Evolutionary conservation across 2,113 vertebrate genomes (phyloP).

Genomic region (Tragelaphus scriptus): DNA sequence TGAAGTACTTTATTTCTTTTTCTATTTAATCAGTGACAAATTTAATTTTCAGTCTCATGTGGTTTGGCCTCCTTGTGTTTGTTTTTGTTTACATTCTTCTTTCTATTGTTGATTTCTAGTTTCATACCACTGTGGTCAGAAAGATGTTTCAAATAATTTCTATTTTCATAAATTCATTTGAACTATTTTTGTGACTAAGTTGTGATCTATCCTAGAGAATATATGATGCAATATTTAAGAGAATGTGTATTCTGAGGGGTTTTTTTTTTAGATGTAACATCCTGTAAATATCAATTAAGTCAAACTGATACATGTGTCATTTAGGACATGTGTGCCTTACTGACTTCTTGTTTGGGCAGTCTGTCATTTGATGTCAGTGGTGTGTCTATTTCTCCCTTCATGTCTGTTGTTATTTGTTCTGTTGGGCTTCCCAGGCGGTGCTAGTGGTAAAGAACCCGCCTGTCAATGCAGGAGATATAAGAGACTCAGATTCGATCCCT

Average conservation of each 20-base stretch:
- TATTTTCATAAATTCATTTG: not conserved
- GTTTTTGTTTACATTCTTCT: not conserved
- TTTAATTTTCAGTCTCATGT: not conserved
- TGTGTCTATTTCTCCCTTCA: not conserved
- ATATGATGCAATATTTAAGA: not conserved
- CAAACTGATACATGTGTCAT: not conserved
- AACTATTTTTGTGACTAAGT: not conserved
- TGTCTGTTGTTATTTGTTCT: not conserved
- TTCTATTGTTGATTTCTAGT: not conserved
- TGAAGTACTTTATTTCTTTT: not conserved
- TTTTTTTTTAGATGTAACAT: not conserved
- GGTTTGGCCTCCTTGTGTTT: not conserved
- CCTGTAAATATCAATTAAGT: not conserved
- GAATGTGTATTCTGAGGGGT: not conserved
- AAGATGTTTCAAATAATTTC: not conserved
- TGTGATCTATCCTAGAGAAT: not conserved
- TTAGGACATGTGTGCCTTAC: not conserved
- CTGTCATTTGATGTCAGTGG: not conserved
- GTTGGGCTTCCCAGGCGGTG: not conserved
- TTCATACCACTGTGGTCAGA: not conserved
- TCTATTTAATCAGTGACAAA: not conserved
- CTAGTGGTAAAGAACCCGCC: not conserved
- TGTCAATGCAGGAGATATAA: not conserved
- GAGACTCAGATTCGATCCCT: not conserved
- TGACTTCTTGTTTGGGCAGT: not conserved